A percentile compares a stretch with the other conserved stretches of the same genome.
Conservation (phyloP, 2,888 invertebrate species). For the Drosophila mettleri region DNA sequence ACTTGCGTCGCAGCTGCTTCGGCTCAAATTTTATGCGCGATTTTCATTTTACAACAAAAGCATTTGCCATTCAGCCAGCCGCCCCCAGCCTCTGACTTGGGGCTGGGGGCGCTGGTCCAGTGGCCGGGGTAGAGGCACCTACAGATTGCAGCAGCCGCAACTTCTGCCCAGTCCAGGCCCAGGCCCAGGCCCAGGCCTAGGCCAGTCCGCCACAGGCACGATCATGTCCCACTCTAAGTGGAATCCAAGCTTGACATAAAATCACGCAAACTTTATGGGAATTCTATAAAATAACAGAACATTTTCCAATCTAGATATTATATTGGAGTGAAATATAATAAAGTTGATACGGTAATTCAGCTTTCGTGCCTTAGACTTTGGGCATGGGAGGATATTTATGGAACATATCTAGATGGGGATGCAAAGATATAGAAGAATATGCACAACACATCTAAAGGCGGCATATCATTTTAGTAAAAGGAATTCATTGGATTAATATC, state of each 20-base stretch:
- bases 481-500: no score
- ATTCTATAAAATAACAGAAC: not conserved
- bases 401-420: no score
- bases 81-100: not conserved
- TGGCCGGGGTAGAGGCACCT: not conserved
- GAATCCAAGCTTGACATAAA: not conserved
- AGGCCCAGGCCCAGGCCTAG: no score
- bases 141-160: conserved; percentile 22
- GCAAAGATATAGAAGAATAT: no score
- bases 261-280: not conserved
- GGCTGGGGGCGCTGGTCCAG: not conserved
- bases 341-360: not conserved
- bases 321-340: not conserved
- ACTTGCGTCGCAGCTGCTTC: conserved; percentile 81
- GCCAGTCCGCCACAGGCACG: not conserved
- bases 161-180: not conserved
- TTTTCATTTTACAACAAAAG: conserved; percentile 74
- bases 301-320: not conserved
- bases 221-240: not conserved
- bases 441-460: no score
- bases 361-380: not conserved
- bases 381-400: no score
- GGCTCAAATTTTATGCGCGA: conserved; percentile 79
- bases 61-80: conserved; percentile 53
- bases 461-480: no score